Evolutionary conservation across 2,113 vertebrate species (phyloP).

Genomic region (Crotalus tigris): DNA sequence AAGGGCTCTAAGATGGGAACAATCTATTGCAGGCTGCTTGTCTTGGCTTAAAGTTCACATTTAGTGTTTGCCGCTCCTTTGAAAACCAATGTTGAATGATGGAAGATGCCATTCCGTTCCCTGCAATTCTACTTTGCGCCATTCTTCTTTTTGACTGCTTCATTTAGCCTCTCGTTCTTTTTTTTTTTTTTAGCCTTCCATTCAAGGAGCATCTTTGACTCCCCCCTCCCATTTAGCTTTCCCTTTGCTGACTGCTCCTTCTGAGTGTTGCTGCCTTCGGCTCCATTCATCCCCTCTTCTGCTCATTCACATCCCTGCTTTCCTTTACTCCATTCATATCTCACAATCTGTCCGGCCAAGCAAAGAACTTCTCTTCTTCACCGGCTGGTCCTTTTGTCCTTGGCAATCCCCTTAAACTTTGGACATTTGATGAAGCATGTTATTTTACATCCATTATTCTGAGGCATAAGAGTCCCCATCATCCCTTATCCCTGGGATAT

Average conservation of each 20-base stretch:
- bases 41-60: conserved; percentile 60
- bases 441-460: conserved; percentile 28
- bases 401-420: not conserved
- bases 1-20: not conserved
- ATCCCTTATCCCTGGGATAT: conserved; percentile 13
- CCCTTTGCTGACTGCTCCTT: conserved; percentile 57
- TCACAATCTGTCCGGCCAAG: conserved; percentile 25
- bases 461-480: conserved; percentile 3
- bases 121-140: conserved; percentile 36
- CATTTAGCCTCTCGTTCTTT: conserved; percentile 39
- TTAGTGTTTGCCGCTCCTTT: conserved; percentile 52
- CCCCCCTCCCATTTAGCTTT: conserved; percentile 48
- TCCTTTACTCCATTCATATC: conserved; percentile 40
- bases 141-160: conserved; percentile 35
- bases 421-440: conserved; percentile 13
- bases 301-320: conserved; percentile 50
- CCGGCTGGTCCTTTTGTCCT: conserved; percentile 21
- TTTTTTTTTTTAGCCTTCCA: conserved; percentile 22
- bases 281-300: conserved; percentile 45
- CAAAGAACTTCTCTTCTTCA: conserved; percentile 33
- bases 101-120: conserved; percentile 51
- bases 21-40: conserved; percentile 46
- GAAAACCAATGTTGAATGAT: conserved; percentile 53
- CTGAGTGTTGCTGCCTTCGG: conserved; percentile 44
- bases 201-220: conserved; percentile 47